Conservation (phyloP, 2,797 vertebrate genomes). For the Fistularia tabacaria region DNA sequence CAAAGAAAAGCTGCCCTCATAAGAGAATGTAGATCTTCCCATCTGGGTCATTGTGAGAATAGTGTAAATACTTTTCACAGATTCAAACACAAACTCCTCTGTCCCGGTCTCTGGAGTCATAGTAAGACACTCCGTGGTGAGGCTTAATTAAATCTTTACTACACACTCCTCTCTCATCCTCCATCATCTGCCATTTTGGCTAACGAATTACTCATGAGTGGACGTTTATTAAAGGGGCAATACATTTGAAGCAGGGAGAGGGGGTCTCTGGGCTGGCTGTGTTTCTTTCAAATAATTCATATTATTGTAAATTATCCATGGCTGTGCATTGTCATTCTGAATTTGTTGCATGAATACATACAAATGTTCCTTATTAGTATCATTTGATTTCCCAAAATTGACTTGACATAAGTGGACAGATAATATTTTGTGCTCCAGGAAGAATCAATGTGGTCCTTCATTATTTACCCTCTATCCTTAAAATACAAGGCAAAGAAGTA, state of each 20-base stretch:
- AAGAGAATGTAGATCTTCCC: slow-evolving; percentile 25
- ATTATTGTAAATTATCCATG: slow-evolving; percentile 38
- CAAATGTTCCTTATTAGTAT: slow-evolving; percentile 43
- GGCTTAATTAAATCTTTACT: slow-evolving; percentile 70
- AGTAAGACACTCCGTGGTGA: slow-evolving; percentile 62
- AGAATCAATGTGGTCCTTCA: slow-evolving; percentile 65
- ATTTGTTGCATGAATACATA: slow-evolving; percentile 45
- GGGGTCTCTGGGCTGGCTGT: slow-evolving; percentile 7
- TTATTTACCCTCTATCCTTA: slow-evolving; percentile 36
- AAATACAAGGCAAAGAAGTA: slow-evolving; percentile 58
- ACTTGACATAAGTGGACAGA: slow-evolving; percentile 36
- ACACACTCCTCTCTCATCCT: slow-evolving; percentile 57
- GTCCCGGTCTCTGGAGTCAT: slow-evolving; percentile 48
- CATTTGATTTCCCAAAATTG: slow-evolving; percentile 2
- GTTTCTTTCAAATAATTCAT: slow-evolving; percentile 1
- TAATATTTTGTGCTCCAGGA: slow-evolving; percentile 56
- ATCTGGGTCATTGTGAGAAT: slow-evolving; percentile 63
- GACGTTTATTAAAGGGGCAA: slow-evolving; percentile 44
- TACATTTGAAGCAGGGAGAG: slow-evolving; percentile 28
- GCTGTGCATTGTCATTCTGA: slow-evolving; percentile 27
- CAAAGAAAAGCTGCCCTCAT: slow-evolving; percentile 21
- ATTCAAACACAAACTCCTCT: slow-evolving; percentile 68
- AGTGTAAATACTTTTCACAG: slow-evolving; percentile 61
- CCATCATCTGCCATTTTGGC: slow-evolving; percentile 67
- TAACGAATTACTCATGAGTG: slow-evolving; percentile 50